Conservation (phyloP, 2,888 invertebrate species). For the Cephus spinipes region DNA sequence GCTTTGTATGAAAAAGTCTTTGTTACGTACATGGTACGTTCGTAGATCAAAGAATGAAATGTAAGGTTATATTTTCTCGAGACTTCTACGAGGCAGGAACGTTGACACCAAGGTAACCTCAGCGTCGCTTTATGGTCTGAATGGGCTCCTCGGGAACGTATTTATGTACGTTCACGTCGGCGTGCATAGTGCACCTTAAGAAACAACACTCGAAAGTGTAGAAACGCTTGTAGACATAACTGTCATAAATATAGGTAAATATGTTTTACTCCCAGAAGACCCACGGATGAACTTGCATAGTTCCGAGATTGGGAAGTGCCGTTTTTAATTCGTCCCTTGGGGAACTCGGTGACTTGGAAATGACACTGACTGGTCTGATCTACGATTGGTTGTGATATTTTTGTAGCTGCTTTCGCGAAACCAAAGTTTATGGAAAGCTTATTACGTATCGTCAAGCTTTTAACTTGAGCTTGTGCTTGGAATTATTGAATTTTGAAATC, state of each 20-base stretch:
- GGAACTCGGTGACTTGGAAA: background rate
- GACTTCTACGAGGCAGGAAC: background rate
- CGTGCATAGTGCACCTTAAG: conserved; percentile 36
- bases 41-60: background rate
- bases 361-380: background rate
- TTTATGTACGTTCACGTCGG: conserved; percentile 28
- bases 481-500: background rate
- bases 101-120: background rate
- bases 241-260: conserved; percentile 42
- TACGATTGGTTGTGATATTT: background rate
- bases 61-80: background rate
- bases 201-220: conserved; percentile 34
- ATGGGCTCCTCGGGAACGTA: conserved; percentile 30
- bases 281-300: conserved; percentile 22
- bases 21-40: background rate
- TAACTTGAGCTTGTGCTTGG: too few species aligned
- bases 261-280: conserved; percentile 36
- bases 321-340: background rate
- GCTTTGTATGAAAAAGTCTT: background rate
- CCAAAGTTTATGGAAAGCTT: background rate
- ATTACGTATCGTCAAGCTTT: background rate
- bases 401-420: background rate
- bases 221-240: conserved; percentile 39
- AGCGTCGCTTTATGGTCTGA: conserved; percentile 23
- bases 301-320: background rate